Base-by-base conservation (phyloP, 2,888 invertebrate species). In the Heterodera filipjevi region DNA sequence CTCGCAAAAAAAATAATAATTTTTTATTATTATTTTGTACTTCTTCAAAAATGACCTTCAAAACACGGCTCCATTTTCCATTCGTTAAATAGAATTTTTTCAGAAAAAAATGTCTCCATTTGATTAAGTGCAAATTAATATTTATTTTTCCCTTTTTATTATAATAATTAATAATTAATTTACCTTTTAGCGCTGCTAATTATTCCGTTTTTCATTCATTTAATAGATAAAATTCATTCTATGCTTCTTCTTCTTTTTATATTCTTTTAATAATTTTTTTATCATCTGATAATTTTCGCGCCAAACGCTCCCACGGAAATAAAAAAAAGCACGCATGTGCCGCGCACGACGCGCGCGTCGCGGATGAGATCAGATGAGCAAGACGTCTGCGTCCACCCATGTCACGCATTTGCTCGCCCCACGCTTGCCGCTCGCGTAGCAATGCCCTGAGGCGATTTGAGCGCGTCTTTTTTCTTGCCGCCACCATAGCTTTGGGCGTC, bases 381-480 rank as follows among this genome's bases (percentile, higher is more conserved):
- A 59, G 22, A 59, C 59, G n/a, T n/a, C n/a, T n/a, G 59, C 59
- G 59, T n/a, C 59, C 59, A 22, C 27, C 59, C 59, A 59, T 59
- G 59, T 10, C 27, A 8, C 59, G 59, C 27, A 19, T 8, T 22
- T 16, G 59, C 59, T n/a, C 39, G 59, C 59, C 22, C 27, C 59
- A 22, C 59, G 59, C 27, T 5, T 8, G 59, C 59, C 27, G 59
- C 27, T 12, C 59, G 59, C 59, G 27, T 14, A 14, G 19, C 27
- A 59, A n/a, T 27, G 27, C 59, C 59, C 59, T 59, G 59, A 59
- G 59, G 59, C 59, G n/a, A 10, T 59, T 59, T 8, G 19, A 10
- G 10, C 59, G 59, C 59, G 59, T 12, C 59, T 1, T 59, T 27
- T 59, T 59, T 10, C 8, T 59, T 59, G n/a, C 10, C 22, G 10